phyloP scores from a whole-genome alignment of 1,140 invertebrate species.

The Ceratoteleas bidentatus region DNA sequence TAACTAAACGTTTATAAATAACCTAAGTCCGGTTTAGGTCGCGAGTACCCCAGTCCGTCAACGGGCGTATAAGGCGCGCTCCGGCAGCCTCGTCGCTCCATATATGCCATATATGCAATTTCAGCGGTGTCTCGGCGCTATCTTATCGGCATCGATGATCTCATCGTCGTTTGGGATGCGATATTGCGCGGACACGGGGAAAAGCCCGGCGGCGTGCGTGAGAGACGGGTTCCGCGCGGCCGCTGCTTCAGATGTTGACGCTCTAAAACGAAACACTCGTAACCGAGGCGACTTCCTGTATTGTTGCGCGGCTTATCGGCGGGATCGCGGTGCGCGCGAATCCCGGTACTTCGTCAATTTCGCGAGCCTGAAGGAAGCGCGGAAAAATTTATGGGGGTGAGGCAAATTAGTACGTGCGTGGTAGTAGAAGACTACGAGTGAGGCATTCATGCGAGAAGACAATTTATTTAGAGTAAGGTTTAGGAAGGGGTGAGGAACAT shows the following conservation, averaged over 20 bases:
- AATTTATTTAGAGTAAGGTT: too few relatives aligned
- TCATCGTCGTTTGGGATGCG: constrained; percentile 63
- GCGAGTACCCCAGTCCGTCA: constrained; percentile 45
- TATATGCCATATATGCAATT: constrained; percentile 64
- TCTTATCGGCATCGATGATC: constrained; percentile 70
- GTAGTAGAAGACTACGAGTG: not conserved
- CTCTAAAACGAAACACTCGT: constrained; percentile 69
- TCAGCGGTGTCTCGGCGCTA: constrained; percentile 55
- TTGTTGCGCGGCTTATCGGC: constrained; percentile 63
- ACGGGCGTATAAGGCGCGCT: constrained; percentile 60
- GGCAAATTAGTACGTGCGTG: constrained; percentile 1
- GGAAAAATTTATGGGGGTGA: not conserved
- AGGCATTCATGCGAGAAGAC: too few relatives aligned
- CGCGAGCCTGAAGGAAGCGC: not conserved
- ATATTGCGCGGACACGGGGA: constrained; percentile 21
- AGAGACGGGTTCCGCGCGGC: constrained; percentile 41
- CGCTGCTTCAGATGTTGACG: constrained; percentile 38
- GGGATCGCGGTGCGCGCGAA: constrained; percentile 36
- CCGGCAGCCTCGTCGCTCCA: constrained; percentile 52
- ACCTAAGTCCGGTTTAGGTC: constrained; percentile 47
- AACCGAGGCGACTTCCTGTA: constrained; percentile 65
- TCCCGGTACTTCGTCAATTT: constrained; percentile 22
- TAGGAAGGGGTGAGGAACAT: too few relatives aligned
- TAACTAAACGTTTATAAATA: constrained; percentile 53
- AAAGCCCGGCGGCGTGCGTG: constrained; percentile 42